A percentile compares a stretch with the other conserved stretches of the same genome.
Evolutionary conservation across 2,888 invertebrate genomes (phyloP).

Genomic region (Listrodromus nycthemerus): DNA sequence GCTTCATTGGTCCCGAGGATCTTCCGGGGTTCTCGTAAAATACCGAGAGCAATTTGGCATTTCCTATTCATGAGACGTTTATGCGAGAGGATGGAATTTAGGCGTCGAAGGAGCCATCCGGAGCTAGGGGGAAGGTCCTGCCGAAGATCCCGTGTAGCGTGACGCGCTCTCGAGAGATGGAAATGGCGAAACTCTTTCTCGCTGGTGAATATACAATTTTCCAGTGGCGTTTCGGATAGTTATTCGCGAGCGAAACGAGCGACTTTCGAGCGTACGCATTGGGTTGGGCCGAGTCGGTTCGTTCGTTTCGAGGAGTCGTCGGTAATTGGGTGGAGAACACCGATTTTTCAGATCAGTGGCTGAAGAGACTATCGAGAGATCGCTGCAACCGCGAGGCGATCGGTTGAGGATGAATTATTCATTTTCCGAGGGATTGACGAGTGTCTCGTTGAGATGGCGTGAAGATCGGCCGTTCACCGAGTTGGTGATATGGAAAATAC

Average conservation of each 20-base stretch:
- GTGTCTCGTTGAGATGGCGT: neutral
- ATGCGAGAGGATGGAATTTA: slow-evolving; percentile 66
- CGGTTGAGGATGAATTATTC: too few species aligned
- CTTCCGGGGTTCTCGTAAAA: slow-evolving; percentile 55
- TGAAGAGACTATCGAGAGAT: neutral
- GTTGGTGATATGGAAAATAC: too few species aligned
- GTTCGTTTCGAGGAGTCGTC: too few species aligned
- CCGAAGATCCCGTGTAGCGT: slow-evolving; percentile 56
- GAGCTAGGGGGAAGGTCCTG: too few species aligned
- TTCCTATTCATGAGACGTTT: slow-evolving; percentile 69
- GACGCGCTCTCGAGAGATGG: slow-evolving; percentile 51
- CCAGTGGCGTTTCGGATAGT: slow-evolving; percentile 34
- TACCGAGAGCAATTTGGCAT: slow-evolving; percentile 66
- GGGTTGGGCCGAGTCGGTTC: too few species aligned
- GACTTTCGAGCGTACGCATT: neutral
- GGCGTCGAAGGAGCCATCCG: slow-evolving; percentile 42
- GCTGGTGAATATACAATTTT: slow-evolving; percentile 14
- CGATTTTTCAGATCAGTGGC: slow-evolving; percentile 23
- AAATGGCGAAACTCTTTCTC: slow-evolving; percentile 43
- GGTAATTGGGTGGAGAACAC: neutral
- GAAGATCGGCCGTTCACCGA: too few species aligned
- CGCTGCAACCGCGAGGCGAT: neutral
- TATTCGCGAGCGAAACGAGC: slow-evolving; percentile 35
- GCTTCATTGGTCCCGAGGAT: slow-evolving; percentile 59
- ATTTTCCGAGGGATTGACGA: neutral